Conservation (phyloP, 2,113 vertebrate genomes). For the Aptenodytes patagonicus region DNA sequence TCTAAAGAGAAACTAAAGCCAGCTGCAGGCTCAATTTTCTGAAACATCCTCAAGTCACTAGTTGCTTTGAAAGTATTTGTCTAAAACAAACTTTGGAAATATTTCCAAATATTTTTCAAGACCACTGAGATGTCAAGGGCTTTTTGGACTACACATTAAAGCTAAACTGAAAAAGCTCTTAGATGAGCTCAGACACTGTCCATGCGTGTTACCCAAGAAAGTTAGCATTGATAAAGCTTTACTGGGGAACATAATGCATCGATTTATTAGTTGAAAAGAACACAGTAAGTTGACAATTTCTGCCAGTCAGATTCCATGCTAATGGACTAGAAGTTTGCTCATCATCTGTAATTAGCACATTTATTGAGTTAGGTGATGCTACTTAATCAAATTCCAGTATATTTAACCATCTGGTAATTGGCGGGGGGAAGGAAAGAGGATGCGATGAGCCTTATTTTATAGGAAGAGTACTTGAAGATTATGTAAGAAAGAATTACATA, state of each 20-base stretch:
- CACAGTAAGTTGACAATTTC: background rate
- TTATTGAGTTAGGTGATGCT: background rate
- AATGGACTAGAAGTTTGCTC: background rate
- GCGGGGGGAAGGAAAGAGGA: background rate
- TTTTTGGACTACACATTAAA: background rate
- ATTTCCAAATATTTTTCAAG: background rate
- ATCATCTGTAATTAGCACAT: background rate
- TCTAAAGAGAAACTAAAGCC: background rate
- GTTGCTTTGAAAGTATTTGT: background rate
- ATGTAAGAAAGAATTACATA: background rate
- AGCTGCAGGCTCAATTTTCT: background rate
- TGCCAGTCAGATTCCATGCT: background rate
- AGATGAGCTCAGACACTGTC: background rate
- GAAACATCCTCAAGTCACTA: background rate
- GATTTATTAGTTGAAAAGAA: background rate
- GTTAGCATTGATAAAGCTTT: background rate
- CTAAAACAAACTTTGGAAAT: background rate
- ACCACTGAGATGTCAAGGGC: background rate
- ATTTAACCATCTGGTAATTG: background rate
- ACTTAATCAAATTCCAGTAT: background rate
- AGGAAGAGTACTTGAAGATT: background rate
- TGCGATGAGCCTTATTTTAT: background rate
- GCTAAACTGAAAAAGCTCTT: background rate
- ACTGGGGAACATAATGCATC: background rate
- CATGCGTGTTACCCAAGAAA: fast-evolving